Percentiles rank a stretch among this genome's conserved stretches.
Evolutionary conservation across 2,888 invertebrate species (phyloP).

Genomic region (Parnassius glacialis): DNA sequence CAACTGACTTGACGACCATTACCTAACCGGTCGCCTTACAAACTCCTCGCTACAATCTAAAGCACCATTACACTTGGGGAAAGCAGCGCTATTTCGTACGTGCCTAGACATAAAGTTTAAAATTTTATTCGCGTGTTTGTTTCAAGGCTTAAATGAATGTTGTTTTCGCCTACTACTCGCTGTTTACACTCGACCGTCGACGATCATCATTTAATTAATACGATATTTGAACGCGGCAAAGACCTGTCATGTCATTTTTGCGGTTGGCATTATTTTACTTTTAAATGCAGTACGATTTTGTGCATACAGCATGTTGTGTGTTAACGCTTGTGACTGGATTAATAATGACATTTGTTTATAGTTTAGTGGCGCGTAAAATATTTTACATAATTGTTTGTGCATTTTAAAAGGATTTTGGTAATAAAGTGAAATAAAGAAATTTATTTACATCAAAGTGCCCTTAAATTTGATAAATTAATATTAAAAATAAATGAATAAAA

Average conservation of each 20-base stretch:
- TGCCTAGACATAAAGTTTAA: conserved; percentile 44
- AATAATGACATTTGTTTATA: conserved; percentile 4
- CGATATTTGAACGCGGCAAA: conserved; percentile 67
- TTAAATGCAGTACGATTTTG: conserved; percentile 27
- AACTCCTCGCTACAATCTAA: conserved; percentile 50
- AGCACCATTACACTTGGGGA: conserved; percentile 32
- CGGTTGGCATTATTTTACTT: conserved; percentile 37
- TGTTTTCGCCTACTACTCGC: conserved; percentile 60
- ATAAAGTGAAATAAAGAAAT: conserved; percentile 2
- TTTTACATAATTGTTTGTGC: conserved; percentile 9
- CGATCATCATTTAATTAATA: conserved; percentile 73
- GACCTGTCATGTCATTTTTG: conserved; percentile 52
- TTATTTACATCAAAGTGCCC: background rate
- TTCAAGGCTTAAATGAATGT: conserved; percentile 42
- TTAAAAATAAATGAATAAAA: conserved; percentile 1
- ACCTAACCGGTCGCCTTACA: conserved; percentile 72
- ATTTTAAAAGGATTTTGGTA: background rate
- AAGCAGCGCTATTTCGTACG: conserved; percentile 38
- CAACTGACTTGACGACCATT: conserved; percentile 70
- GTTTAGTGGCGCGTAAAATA: conserved; percentile 1
- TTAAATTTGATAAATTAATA: background rate
- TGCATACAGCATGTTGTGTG: conserved; percentile 5
- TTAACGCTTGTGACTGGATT: conserved; percentile 8
- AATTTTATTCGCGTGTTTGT: conserved; percentile 30
- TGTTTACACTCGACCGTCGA: conserved; percentile 67